These are phyloP conservation scores for Octodon degus DNA, from an alignment of 2,113 vertebrate genomes.

Conservation along the genomic window DNA sequence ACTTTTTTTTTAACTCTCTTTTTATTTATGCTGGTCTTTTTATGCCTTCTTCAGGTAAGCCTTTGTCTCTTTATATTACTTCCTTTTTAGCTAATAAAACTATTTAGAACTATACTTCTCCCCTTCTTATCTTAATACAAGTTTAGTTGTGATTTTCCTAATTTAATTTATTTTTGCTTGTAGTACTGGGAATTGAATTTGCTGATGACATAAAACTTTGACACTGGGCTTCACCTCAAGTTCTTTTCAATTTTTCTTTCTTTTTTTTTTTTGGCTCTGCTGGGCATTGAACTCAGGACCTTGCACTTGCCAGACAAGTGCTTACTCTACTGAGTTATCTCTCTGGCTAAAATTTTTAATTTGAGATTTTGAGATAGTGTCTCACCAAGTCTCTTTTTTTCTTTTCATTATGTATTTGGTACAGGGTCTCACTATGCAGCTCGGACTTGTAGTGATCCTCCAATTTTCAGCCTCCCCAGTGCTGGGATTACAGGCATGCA, in stretches of 20 bases:
- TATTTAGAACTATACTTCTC: not conserved
- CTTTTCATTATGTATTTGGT: too few relatives aligned
- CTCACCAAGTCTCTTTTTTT: not conserved
- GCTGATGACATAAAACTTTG: not conserved
- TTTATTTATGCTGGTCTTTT: not conserved
- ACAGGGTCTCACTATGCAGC: too few relatives aligned
- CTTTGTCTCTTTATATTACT: not conserved
- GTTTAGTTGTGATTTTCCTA: not conserved
- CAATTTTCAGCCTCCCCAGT: too few relatives aligned
- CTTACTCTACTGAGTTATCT: too few relatives aligned
- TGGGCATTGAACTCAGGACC: too few relatives aligned
- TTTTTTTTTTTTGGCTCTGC: too few relatives aligned
- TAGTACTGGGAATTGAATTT: not conserved
- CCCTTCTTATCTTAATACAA: not conserved
- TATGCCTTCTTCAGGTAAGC: not conserved
- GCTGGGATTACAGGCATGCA: too few relatives aligned
- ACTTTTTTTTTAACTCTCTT: not conserved
- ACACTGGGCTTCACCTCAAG: too few relatives aligned
- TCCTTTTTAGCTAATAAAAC: not conserved
- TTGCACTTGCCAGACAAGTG: too few relatives aligned
- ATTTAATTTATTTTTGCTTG: not conserved
- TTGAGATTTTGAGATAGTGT: not conserved
- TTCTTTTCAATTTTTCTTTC: too few relatives aligned
- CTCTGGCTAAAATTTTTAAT: not conserved
- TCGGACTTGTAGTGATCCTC: too few relatives aligned